Evolutionary conservation across 2,797 vertebrate genomes (phyloP).

Genomic region (Paramormyrops hopkinsi): DNA sequence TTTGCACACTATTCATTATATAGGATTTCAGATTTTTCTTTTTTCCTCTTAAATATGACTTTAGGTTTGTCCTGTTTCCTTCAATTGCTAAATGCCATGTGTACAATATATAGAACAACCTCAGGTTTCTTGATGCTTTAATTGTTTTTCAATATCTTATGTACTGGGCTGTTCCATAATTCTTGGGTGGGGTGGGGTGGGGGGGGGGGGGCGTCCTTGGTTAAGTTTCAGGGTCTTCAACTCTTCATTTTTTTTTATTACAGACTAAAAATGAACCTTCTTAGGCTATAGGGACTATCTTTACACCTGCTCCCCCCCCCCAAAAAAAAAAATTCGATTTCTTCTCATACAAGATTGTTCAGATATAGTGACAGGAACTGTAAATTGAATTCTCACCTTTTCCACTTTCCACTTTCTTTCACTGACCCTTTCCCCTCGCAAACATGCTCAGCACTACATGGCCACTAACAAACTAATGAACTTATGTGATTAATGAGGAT

Average conservation of each 20-base stretch:
- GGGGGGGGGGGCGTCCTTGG: background rate
- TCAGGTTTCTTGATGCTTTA: background rate
- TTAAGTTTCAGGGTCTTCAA: too few relatives aligned
- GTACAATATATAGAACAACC: background rate
- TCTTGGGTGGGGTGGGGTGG: background rate
- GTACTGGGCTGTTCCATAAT: background rate
- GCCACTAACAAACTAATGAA: background rate
- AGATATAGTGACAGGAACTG: background rate
- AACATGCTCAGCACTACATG: background rate
- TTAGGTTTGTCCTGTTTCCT: background rate
- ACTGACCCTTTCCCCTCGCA: background rate
- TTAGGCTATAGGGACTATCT: background rate
- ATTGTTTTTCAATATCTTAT: background rate
- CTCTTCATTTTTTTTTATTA: background rate
- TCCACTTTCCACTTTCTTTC: background rate
- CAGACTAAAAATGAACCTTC: background rate
- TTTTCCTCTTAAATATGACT: background rate
- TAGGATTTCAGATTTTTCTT: background rate
- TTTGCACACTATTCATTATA: background rate
- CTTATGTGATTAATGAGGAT: background rate
- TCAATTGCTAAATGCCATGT: background rate
- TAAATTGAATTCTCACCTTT: slow-evolving; percentile 7
- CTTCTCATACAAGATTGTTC: background rate
- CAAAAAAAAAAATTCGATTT: background rate
- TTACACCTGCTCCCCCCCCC: background rate